Evolutionary conservation across 2,888 invertebrate species (phyloP), one percentile per base, ranked within the genome.

Genomic region (Hydrotaea cyrtoneurina): DNA sequence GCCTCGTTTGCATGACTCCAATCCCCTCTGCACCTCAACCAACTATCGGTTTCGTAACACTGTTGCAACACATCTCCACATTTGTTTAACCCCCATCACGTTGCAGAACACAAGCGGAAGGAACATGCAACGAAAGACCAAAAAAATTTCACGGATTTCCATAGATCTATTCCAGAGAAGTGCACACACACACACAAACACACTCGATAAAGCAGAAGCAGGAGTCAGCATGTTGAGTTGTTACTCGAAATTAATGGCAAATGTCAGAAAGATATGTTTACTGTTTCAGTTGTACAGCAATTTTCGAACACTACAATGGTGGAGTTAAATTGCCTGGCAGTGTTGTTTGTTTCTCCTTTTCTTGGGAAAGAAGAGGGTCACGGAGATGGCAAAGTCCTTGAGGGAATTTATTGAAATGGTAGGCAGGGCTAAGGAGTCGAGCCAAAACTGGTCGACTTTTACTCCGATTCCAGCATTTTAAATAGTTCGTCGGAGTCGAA

Each of bases 211-310:
- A 15, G 36, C 59, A 43, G 53, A 53, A 71, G 15, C 26, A 59
- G 69, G 5, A 21, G 64, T 17, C 64, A 43, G 76, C n/a, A n/a
- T 85, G 81, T 76, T 76, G 76, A 82, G 62, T 77, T 85, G 78
- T 66, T 73, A 79, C 66, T 23, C 59, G 36, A 85, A 81, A 85
- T 82, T 79, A 85, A 85, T 81, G 79, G 73, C 59, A 71, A 74
- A 79, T 79, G 85, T 85, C 85, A 77, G 13, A 69, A 77, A 50
- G 66, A 79, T 77, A 74, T 78, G 81, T 79, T 82, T 81, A 69
- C 64, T 81, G 78, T 78, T 72, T 83, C 66, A 78, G 59, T 74
- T 77, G 72, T 57, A 64, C 15, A 2, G n/a, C 31, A 2, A 17
- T 78, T 72, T 75, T 5, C 31, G 62, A 59, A 78, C 77, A 78